A percentile compares a stretch with the other conserved stretches of the same genome.
Evolutionary conservation across 2,113 vertebrate genomes (phyloP).

Genomic region (Todiramphus saurophagus): DNA sequence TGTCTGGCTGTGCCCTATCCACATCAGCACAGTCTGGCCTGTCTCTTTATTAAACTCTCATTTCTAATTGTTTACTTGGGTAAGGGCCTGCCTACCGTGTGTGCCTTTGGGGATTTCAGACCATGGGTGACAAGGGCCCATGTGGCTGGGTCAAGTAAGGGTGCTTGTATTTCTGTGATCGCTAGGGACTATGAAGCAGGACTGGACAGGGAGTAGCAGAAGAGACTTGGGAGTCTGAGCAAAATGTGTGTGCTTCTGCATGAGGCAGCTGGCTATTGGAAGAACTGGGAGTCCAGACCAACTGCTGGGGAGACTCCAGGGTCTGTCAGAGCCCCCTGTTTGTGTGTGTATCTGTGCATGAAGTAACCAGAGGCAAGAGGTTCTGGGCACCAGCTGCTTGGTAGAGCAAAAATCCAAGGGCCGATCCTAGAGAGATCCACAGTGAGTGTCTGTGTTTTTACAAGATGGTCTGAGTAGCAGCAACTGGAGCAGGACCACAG

Average conservation of each 20-base stretch:
- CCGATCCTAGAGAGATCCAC: neutral
- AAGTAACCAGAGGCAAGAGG: neutral
- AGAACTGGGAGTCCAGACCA: neutral
- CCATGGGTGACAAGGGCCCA: fast-evolving
- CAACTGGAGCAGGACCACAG: neutral
- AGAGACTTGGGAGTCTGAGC: neutral
- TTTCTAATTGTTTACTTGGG: neutral
- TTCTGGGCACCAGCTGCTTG: neutral
- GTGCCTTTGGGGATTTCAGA: neutral
- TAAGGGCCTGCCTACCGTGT: neutral
- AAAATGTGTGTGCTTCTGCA: fast-evolving
- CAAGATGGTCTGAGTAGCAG: neutral
- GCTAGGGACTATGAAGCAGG: fast-evolving
- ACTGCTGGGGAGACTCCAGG: neutral
- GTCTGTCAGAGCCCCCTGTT: neutral
- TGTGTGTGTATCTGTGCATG: fast-evolving
- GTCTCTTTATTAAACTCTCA: neutral
- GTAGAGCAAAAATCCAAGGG: neutral
- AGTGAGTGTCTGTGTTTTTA: neutral
- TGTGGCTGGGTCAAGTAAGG: fast-evolving
- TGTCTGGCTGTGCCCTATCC: neutral
- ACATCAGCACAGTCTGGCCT: neutral
- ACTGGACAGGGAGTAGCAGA: too few species aligned
- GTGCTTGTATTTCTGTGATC: fast-evolving
- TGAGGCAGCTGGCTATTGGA: neutral